These are phyloP conservation scores for Magallana nippona DNA, from an alignment of 2,888 invertebrate genomes.

Conservation along the genomic window DNA sequence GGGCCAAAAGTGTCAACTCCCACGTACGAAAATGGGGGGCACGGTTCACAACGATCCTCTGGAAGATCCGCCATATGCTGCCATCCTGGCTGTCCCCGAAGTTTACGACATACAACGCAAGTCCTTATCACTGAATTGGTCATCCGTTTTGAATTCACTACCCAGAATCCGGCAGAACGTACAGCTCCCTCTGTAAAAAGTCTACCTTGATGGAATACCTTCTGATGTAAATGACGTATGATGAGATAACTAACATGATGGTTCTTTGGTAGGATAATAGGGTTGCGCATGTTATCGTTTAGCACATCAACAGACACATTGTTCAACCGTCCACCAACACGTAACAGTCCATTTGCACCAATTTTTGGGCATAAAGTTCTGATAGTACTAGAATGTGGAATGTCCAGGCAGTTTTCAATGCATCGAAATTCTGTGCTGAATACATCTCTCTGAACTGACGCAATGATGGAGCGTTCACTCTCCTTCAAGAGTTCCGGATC, in stretches of 20 bases:
- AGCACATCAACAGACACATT: background rate
- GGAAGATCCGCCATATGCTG: conserved; percentile 52
- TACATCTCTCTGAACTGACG: conserved; percentile 42
- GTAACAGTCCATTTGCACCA: conserved; percentile 46
- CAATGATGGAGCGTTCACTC: conserved; percentile 42
- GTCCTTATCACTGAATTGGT: conserved; percentile 44
- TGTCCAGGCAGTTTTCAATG: background rate
- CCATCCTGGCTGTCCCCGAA: conserved; percentile 39
- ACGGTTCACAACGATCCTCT: conserved; percentile 43
- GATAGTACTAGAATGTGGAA: conserved; percentile 45
- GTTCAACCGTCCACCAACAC: conserved; percentile 53
- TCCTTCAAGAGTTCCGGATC: conserved; percentile 30
- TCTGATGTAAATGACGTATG: conserved; percentile 49
- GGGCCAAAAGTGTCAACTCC: conserved; percentile 56
- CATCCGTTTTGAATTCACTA: conserved; percentile 50
- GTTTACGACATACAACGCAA: conserved; percentile 50
- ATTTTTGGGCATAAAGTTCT: conserved; percentile 44
- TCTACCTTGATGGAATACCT: conserved; percentile 55
- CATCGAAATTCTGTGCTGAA: conserved; percentile 38
- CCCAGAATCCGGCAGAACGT: conserved; percentile 55
- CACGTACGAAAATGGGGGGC: conserved; percentile 56
- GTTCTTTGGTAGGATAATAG: conserved; percentile 49
- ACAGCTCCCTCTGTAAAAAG: conserved; percentile 55
- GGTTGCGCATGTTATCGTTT: conserved; percentile 45
- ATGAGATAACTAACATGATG: conserved; percentile 49